phyloP scores from a whole-genome alignment of 1,140 invertebrate species.

The Berghia stephanieae region DNA sequence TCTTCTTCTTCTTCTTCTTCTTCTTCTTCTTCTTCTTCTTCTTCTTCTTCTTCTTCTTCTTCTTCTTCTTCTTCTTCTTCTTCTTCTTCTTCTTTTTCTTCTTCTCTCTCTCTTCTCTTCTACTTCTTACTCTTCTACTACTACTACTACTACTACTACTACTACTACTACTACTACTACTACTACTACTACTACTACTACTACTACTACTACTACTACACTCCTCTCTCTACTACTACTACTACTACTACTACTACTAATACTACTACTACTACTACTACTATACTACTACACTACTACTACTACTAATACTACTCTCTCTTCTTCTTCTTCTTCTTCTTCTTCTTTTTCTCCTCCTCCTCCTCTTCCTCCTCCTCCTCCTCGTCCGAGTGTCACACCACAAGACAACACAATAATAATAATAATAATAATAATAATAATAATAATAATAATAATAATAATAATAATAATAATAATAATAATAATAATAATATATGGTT shows the following conservation, averaged over 20 bases:
- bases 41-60: no score
- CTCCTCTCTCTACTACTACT: no score
- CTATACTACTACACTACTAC: no score
- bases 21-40: not conserved
- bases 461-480: not conserved
- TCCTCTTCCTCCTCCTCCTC: not conserved
- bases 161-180: constrained; percentile 24
- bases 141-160: constrained; percentile 14
- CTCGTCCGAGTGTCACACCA: not conserved
- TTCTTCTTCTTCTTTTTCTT: not conserved
- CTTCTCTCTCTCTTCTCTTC: not conserved
- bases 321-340: not conserved
- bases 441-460: no score
- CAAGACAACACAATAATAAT: not conserved
- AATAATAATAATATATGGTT: not conserved
- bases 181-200: constrained; percentile 27
- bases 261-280: no score
- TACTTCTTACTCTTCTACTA: not conserved
- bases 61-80: not conserved
- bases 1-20: not conserved
- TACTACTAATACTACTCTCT: no score
- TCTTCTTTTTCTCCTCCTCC: not conserved
- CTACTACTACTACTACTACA: no score
- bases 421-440: not conserved
- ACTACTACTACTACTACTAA: no score